Base-by-base conservation (phyloP, 2,797 vertebrate genomes). In the Myiotriccus ornatus region DNA sequence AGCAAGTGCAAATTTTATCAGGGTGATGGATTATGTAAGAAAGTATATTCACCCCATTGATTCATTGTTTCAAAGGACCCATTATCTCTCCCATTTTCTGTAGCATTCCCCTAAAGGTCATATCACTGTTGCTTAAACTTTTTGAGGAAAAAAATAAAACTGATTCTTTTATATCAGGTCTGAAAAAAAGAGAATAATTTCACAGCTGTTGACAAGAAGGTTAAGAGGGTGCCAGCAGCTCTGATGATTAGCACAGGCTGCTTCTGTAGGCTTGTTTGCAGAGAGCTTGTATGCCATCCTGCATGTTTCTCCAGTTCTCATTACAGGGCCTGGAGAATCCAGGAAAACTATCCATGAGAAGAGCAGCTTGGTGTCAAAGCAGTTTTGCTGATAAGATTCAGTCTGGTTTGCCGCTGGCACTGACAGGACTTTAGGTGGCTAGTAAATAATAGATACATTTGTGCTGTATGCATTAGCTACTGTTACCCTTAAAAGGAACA, bases 381-480 rank as follows among this genome's bases (percentile, higher is more conserved):
- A 37, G 63, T 86, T 88, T 89, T 88, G 49, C 91, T 94, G 95
- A 95, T 97, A 96, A 96, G 94, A 95, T 96, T 92, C 90, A 94
- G 94, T 95, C 92, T 94, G 77, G 56, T 79, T 94, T 35, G 9
- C 70, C 2, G 0, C 93, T 89, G 87, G 87, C 90, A 65, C 74
- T 84, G 79, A 89, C 75, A 81, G 80, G 96, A 84, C 84, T 80
- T 77, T 71, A 92, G 92, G 89, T 94, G 71, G 77, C 68, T 89
- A 63, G 76, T 95, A 94, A 97, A 95, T 95, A 97, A 91, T 85
- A 90, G 89, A 94, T 95, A 62, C 57, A 59, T 94, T 90, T 85
- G 73, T 79, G 44, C 71, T 94, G 37, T 65, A 41, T 67, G 62
- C 76, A 68, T 94, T 89, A 78, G 75, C 92, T 92, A 79, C 65